Evolutionary conservation across 2,888 invertebrate species (phyloP).

Genomic region (Galeruca laticollis): DNA sequence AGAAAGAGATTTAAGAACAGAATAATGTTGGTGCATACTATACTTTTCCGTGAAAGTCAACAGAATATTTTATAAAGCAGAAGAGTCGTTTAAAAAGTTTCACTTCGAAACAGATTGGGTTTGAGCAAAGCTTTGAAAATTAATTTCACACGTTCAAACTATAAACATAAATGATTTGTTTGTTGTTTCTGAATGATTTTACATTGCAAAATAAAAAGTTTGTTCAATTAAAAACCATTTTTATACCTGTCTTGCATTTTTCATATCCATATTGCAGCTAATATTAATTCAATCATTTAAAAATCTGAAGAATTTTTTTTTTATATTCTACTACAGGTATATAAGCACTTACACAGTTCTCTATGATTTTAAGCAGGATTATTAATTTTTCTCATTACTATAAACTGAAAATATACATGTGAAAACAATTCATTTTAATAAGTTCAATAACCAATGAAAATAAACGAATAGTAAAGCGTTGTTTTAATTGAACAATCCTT

Average conservation of each 20-base stretch:
- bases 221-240: conserved; percentile 1
- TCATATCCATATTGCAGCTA: too few relatives aligned
- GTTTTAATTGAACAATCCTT: conserved; percentile 3
- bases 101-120: not conserved
- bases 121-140: not conserved
- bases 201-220: not conserved
- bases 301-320: too few relatives aligned
- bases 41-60: conserved; percentile 6
- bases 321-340: too few relatives aligned
- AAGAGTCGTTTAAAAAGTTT: conserved; percentile 8
- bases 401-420: too few relatives aligned
- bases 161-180: too few relatives aligned
- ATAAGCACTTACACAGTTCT: too few relatives aligned
- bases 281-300: too few relatives aligned
- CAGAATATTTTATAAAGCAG: not conserved
- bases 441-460: too few relatives aligned
- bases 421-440: too few relatives aligned
- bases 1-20: not conserved
- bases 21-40: not conserved
- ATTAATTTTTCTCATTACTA: too few relatives aligned
- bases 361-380: too few relatives aligned
- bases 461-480: not conserved
- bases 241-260: too few relatives aligned
- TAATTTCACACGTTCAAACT: not conserved
- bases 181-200: not conserved